These are phyloP conservation scores for Lepilemur ruficaudatus DNA, from an alignment of 2,797 vertebrate species.

Conservation along the genomic window DNA sequence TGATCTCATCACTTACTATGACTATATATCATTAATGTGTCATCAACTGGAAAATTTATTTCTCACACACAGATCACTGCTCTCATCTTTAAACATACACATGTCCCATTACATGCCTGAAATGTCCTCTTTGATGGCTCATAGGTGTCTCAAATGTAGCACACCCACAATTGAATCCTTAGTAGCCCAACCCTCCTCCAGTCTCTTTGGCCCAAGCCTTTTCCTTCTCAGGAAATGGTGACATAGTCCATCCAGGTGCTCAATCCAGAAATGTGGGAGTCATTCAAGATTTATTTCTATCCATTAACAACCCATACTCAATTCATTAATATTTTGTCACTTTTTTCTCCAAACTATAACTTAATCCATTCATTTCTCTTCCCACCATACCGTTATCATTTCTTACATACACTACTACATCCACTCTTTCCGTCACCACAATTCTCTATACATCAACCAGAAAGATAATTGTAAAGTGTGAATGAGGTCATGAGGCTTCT, in stretches of 20 bases:
- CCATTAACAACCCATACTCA: not conserved
- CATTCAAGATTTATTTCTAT: not conserved
- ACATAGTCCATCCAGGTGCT: not conserved
- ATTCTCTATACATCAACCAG: not conserved
- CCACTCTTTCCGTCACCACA: not conserved
- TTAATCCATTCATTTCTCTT: not conserved
- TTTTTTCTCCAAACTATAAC: not conserved
- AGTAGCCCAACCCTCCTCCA: not conserved
- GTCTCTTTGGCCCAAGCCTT: not conserved
- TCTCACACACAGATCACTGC: conserved; percentile 40
- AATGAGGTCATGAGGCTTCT: not conserved
- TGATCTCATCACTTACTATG: conserved; percentile 1
- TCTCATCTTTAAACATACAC: conserved; percentile 38
- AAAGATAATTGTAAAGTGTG: not conserved
- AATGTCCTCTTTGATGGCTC: conserved; percentile 3
- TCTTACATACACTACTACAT: not conserved
- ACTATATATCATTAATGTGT: conserved; percentile 30
- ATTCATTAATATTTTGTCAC: not conserved
- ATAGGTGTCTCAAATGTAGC: not conserved
- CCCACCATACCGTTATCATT: not conserved
- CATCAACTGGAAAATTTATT: conserved; percentile 58
- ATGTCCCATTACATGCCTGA: conserved; percentile 8
- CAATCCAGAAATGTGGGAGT: not conserved
- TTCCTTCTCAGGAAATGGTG: not conserved
- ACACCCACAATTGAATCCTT: not conserved